Percentiles rank a stretch among this genome's conserved stretches.
phyloP scores from a whole-genome alignment of 1,140 invertebrate genomes.

The Zophobas atratus region DNA sequence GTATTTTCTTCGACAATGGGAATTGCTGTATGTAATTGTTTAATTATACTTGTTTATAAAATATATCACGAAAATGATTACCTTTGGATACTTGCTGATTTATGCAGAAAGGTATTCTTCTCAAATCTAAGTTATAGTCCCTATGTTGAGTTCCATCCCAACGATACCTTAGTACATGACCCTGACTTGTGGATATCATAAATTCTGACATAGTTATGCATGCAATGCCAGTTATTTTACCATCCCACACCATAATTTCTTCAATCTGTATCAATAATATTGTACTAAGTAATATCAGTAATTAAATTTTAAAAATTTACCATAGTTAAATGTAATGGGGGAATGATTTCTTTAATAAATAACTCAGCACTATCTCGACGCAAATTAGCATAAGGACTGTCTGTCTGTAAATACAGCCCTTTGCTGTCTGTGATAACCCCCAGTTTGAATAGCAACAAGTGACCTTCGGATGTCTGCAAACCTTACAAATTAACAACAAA shows the following conservation, averaged over 20 bases:
- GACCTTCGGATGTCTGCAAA: constrained; percentile 86
- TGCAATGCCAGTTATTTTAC: constrained; percentile 84
- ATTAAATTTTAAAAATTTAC: constrained; percentile 68
- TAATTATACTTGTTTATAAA: constrained; percentile 19
- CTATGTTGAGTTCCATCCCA: constrained; percentile 92
- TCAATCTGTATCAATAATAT: constrained; percentile 70
- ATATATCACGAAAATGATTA: constrained; percentile 61
- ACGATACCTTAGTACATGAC: constrained; percentile 85
- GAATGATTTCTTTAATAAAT: constrained; percentile 92
- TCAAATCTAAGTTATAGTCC: constrained; percentile 90
- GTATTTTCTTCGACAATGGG: constrained; percentile 85
- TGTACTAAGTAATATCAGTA: too few species aligned
- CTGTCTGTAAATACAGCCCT: constrained; percentile 89
- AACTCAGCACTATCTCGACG: constrained; percentile 90
- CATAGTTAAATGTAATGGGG: constrained; percentile 81
- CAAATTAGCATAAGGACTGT: constrained; percentile 86
- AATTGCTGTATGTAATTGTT: constrained; percentile 73
- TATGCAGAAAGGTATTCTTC: constrained; percentile 92
- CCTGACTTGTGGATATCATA: constrained; percentile 89
- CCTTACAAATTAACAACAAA: constrained; percentile 52
- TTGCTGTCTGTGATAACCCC: constrained; percentile 81
- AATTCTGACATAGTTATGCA: constrained; percentile 91
- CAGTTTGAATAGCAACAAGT: constrained; percentile 89
- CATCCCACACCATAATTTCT: constrained; percentile 78
- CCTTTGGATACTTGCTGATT: constrained; percentile 95